A percentile compares a stretch with the other conserved stretches of the same genome.
Conservation (phyloP, 2,113 vertebrate genomes). For the Sapayoa aenigma region DNA sequence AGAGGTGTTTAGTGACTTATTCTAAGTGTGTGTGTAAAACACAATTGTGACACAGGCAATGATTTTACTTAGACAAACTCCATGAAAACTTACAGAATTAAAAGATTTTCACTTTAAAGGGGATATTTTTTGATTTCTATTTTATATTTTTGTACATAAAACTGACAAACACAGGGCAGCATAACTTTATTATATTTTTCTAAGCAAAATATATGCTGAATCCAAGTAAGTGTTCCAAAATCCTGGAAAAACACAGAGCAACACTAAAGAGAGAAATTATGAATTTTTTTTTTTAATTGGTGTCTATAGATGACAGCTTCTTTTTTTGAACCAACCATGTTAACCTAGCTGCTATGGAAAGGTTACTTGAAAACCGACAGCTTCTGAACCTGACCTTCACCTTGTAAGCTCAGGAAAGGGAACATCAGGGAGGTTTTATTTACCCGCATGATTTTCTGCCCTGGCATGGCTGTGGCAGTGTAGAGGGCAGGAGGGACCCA, state of each 20-base stretch:
- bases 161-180: not conserved
- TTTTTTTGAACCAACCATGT: not conserved
- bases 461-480: fast-evolving
- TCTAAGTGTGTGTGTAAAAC: not conserved
- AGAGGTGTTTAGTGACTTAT: not conserved
- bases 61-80: not conserved
- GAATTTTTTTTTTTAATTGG: not conserved
- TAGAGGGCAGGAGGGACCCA: not conserved
- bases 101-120: not conserved
- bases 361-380: not conserved
- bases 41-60: not conserved
- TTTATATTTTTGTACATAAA: not conserved
- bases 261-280: not conserved
- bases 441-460: not conserved
- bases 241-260: not conserved
- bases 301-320: not conserved
- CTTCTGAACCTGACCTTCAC: not conserved
- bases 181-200: not conserved
- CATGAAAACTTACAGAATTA: not conserved
- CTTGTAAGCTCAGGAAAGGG: not conserved
- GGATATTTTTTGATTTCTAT: not conserved
- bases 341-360: not conserved
- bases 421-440: not conserved
- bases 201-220: not conserved
- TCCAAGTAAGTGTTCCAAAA: not conserved